Evolutionary conservation across 2,797 vertebrate genomes (phyloP).

Genomic region (Erpetoichthys calabaricus): DNA sequence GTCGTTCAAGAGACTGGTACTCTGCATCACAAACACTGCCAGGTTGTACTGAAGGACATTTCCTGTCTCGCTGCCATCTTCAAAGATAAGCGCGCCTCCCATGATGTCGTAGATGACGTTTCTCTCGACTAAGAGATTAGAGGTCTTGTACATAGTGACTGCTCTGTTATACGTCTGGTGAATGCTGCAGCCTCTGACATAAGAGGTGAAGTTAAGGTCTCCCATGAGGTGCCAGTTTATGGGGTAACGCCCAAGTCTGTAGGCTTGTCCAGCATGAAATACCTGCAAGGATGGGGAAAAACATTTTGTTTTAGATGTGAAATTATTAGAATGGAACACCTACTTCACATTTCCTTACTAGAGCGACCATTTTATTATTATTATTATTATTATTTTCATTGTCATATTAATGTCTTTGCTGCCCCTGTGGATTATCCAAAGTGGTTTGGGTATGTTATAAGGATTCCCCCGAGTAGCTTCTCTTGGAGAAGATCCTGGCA

Average conservation of each 20-base stretch:
- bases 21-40: constrained; percentile 68
- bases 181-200: constrained; percentile 64
- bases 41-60: constrained; percentile 75
- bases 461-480: too few relatives aligned
- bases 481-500: too few relatives aligned
- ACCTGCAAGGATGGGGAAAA: constrained; percentile 35
- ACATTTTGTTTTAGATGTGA: too few relatives aligned
- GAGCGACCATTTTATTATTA: too few relatives aligned
- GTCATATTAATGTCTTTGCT: too few relatives aligned
- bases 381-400: too few relatives aligned
- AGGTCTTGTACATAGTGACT: constrained; percentile 71
- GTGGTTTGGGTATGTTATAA: too few relatives aligned
- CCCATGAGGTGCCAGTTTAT: constrained; percentile 78
- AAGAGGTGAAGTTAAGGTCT: constrained; percentile 56
- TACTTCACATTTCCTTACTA: too few relatives aligned
- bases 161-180: constrained; percentile 72
- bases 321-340: too few relatives aligned
- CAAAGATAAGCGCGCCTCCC: constrained; percentile 76
- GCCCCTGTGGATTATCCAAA: too few relatives aligned
- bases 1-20: constrained; percentile 72
- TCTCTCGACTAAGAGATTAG: constrained; percentile 62
- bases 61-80: constrained; percentile 69
- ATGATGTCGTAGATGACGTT: constrained; percentile 72
- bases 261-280: constrained; percentile 66
- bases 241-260: constrained; percentile 66